These are phyloP conservation scores for Actinia tenebrosa DNA, from an alignment of 64 coral and sea anemone genomes.

Conservation along the genomic window DNA sequence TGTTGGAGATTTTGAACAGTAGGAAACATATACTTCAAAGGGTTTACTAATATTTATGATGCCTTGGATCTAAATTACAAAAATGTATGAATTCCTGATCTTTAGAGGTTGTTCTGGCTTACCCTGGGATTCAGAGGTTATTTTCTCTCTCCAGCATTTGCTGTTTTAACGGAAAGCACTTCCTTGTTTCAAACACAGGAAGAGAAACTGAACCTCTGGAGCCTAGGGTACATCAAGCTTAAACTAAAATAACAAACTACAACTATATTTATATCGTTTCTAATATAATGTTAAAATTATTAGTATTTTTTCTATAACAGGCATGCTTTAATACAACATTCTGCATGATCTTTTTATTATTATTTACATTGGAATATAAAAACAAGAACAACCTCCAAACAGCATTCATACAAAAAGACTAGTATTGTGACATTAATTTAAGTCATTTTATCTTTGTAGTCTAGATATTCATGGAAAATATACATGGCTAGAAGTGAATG, in stretches of 20 bases:
- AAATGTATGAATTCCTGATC: neutral
- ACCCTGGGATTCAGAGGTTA: no score
- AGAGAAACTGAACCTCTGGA: no score
- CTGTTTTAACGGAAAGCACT: no score
- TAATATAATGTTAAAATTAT: neutral
- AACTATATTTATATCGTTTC: neutral
- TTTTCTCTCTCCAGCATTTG: no score
- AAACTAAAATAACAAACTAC: neutral
- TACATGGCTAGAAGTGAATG: no score
- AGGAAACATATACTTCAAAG: constrained; percentile 6
- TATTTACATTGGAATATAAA: constrained; percentile 13
- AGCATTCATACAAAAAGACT: neutral
- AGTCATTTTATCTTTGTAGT: neutral
- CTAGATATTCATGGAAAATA: neutral
- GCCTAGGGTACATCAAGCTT: neutral
- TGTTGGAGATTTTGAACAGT: neutral
- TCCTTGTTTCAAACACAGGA: no score
- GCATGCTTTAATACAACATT: neutral
- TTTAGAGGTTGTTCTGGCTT: neutral
- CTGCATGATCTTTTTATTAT: neutral
- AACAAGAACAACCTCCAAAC: constrained; percentile 4
- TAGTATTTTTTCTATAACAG: neutral
- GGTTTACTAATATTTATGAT: neutral
- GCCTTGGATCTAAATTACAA: neutral
- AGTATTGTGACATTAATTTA: neutral